Base-by-base conservation (phyloP, 1,140 invertebrate species). In the Aphidius ervi region DNA sequence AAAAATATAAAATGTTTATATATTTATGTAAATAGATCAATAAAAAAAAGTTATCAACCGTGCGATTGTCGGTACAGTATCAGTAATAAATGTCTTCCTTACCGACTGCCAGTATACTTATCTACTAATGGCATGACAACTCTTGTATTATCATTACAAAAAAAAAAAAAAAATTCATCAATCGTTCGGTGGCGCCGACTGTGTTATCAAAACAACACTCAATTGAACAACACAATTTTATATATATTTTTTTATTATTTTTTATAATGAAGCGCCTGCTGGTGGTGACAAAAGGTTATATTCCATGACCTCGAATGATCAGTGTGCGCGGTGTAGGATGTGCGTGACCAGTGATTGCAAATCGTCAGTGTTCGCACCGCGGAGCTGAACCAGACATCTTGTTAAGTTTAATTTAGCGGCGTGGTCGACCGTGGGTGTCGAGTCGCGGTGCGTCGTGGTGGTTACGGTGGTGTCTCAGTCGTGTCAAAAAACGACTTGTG, bases 331-430 rank as follows among this genome's bases (percentile, higher is more conserved):
- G 52, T 62, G 64, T 46, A 64, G 59, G 59, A 58, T 74, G 72
- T 71, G 73, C 71, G 65, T 8, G 47, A 65, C 62, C 52, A 20
- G 46, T 50, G 65, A 57, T 65, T 63, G 59, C 67, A 63, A 61
- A 64, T 47, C 66, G 68, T 71, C 70, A 74, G 70, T 75, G 71
- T 71, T 70, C 71, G 70, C 68, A 67, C 67, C 69, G 71, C 70
- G 70, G 67, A 70, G 69, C 64, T 54, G 68, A 70, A 73, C 72
- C 71, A 71, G 74, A 76, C 74, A 76, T 76, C 74, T 76, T 76
- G 74, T 75, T 3, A 43, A 72, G 74, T 75, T 73, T 73, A 74
- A 72, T 74, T 73, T 75, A 74, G 74, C 74, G 72, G 70, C 70
- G 71, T 72, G 71, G 68, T 73, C 67, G 66, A 69, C 70, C 71